Percentiles rank a stretch among this genome's conserved stretches.
These are phyloP conservation scores for Porites lutea DNA, from an alignment of 64 coral and sea anemone genomes.

Conservation along the genomic window DNA sequence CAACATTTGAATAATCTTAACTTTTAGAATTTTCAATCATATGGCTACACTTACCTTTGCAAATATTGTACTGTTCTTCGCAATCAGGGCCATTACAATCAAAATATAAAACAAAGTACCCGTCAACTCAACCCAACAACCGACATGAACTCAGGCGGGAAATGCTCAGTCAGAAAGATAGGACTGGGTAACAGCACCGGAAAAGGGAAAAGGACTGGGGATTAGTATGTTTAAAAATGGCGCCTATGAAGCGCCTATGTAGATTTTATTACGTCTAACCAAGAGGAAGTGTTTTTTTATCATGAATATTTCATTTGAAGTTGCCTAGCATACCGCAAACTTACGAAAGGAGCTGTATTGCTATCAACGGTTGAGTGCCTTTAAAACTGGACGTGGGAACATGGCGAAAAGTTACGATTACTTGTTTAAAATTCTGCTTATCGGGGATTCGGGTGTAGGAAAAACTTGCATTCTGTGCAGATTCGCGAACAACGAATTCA, in stretches of 20 bases:
- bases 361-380: slow-evolving; percentile 33
- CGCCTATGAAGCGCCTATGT: slow-evolving; percentile 43
- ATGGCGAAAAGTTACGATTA: slow-evolving; percentile 99
- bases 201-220: neutral
- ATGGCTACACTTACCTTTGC: slow-evolving; percentile 33
- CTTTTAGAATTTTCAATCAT: too few relatives aligned
- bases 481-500: slow-evolving; percentile 99
- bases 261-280: neutral
- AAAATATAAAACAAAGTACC: neutral
- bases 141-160: neutral
- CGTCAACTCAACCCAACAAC: neutral
- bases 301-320: slow-evolving; percentile 62
- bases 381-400: slow-evolving; percentile 30
- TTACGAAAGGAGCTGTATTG: neutral
- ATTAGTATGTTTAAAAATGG: slow-evolving; percentile 60
- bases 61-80: slow-evolving; percentile 60
- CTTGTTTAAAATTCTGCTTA: slow-evolving; percentile 96
- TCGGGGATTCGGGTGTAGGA: slow-evolving; percentile 94
- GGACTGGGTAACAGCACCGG: too few relatives aligned
- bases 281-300: slow-evolving; percentile 31
- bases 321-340: slow-evolving; percentile 38
- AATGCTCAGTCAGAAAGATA: neutral
- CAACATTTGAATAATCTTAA: too few relatives aligned
- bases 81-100: neutral
- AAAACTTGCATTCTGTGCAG: slow-evolving; percentile 99